Percentiles rank a stretch among this genome's conserved stretches.
phyloP scores from a whole-genome alignment of 2,797 vertebrate species.

The Cirrhinus molitorella region DNA sequence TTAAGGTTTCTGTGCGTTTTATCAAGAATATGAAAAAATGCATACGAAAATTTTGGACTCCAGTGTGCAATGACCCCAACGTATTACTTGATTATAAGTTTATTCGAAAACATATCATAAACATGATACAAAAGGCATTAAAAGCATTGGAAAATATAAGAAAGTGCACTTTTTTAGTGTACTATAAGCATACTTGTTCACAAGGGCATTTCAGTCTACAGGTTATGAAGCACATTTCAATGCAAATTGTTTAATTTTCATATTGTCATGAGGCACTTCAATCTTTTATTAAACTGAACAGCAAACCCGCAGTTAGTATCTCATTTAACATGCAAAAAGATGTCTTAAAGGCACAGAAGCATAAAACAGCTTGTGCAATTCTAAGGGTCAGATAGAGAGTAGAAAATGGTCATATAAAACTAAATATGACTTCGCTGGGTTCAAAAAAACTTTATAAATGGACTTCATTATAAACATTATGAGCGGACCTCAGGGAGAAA shows the following conservation, averaged over 20 bases:
- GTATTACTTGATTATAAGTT: too few relatives aligned
- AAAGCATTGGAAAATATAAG: too few relatives aligned
- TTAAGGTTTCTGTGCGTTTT: too few relatives aligned
- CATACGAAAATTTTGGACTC: too few relatives aligned
- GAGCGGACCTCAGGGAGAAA: neutral
- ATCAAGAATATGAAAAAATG: too few relatives aligned
- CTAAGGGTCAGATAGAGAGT: neutral
- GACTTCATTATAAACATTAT: neutral
- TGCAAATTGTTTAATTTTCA: neutral
- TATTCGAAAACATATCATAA: too few relatives aligned
- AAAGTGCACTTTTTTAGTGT: neutral
- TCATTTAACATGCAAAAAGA: neutral
- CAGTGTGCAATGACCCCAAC: too few relatives aligned
- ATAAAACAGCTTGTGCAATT: neutral
- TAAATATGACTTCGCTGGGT: too few relatives aligned
- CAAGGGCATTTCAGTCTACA: neutral
- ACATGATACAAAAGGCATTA: too few relatives aligned
- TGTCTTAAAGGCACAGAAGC: neutral
- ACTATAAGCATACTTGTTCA: neutral
- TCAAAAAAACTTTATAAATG: neutral
- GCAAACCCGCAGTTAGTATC: neutral
- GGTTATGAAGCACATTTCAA: neutral
- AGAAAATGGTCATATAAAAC: neutral
- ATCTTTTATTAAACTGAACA: neutral
- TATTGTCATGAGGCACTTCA: neutral